Percentiles rank a stretch among this genome's conserved stretches.
Evolutionary conservation across 2,113 vertebrate species (phyloP).

Genomic region (Megaceryle torquata): DNA sequence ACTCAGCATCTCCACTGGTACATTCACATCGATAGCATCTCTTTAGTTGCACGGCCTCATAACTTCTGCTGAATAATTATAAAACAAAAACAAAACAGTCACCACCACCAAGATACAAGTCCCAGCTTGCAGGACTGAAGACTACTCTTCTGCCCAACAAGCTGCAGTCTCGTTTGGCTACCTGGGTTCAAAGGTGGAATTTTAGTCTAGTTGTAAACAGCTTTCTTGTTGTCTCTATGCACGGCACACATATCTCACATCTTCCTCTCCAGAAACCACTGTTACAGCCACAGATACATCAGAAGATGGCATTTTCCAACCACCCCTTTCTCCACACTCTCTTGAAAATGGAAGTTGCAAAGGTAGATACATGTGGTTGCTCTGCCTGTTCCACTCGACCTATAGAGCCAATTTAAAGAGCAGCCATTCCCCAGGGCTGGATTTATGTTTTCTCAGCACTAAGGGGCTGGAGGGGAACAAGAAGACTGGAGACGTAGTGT

Average conservation of each 20-base stretch:
- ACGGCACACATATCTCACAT: accelerated
- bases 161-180: background rate
- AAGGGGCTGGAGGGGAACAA: background rate
- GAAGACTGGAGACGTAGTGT: background rate
- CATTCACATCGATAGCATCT: background rate
- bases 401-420: background rate
- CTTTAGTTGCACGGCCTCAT: background rate
- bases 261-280: background rate
- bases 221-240: background rate
- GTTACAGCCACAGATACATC: background rate
- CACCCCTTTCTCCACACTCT: background rate
- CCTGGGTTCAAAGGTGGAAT: background rate
- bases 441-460: background rate
- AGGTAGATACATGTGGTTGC: background rate
- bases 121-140: background rate
- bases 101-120: background rate
- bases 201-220: background rate
- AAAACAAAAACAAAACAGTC: constrained; percentile 20
- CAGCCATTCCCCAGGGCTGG: background rate
- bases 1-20: constrained; percentile 9
- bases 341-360: background rate
- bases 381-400: background rate
- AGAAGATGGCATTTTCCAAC: background rate
- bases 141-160: background rate
- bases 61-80: background rate